A percentile compares a stretch with the other conserved stretches of the same genome.
These are phyloP conservation scores for Lordiphosa stackelbergi DNA, from an alignment of 1,140 invertebrate genomes.

Conservation along the genomic window DNA sequence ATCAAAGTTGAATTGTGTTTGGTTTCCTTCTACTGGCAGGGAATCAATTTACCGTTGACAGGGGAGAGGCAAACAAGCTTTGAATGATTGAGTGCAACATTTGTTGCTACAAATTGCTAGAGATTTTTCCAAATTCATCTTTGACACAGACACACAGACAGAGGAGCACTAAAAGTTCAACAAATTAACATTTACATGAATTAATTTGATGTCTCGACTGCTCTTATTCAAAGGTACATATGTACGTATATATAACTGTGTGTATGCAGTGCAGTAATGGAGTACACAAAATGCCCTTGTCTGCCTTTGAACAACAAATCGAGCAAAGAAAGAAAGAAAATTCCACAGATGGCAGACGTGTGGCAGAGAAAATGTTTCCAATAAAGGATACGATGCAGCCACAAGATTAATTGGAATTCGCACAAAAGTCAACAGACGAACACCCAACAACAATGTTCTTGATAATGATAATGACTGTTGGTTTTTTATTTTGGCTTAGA, in stretches of 20 bases:
- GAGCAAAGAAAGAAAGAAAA: conserved; percentile 22
- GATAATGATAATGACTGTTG: conserved; percentile 1
- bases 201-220: conserved; percentile 45
- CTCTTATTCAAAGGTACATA: conserved; percentile 17
- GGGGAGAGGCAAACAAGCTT: conserved; percentile 16
- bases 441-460: conserved; percentile 3
- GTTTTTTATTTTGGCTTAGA: too few species aligned
- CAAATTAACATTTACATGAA: conserved; percentile 39
- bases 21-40: conserved; percentile 15
- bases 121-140: conserved; percentile 34
- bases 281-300: conserved; percentile 30
- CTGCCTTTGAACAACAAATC: conserved; percentile 1
- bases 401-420: conserved; percentile 48
- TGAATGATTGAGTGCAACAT: conserved; percentile 56
- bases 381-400: conserved; percentile 27
- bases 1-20: conserved; percentile 38
- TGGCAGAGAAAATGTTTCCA: conserved; percentile 25
- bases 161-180: conserved; percentile 6
- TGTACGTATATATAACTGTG: conserved; percentile 16
- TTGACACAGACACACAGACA: conserved; percentile 4
- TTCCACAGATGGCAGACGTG: conserved; percentile 39
- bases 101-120: conserved; percentile 55
- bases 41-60: conserved; percentile 25
- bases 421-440: conserved; percentile 11
- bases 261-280: conserved; percentile 26